Evolutionary conservation across 2,888 invertebrate genomes (phyloP).

Genomic region (Agapostemon virescens): DNA sequence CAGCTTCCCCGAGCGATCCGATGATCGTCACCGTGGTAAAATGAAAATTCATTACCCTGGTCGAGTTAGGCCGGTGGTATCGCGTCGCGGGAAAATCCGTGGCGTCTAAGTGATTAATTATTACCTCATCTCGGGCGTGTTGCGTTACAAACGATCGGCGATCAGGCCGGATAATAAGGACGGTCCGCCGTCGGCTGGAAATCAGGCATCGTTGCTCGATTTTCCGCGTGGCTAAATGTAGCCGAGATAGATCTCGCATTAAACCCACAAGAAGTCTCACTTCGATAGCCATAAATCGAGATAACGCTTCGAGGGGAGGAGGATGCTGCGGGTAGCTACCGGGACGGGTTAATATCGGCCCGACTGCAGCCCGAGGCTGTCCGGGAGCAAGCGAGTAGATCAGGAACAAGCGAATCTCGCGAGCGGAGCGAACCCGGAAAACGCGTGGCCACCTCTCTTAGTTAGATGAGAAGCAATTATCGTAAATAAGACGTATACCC

Average conservation of each 20-base stretch:
- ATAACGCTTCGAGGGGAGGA: slow-evolving; percentile 39
- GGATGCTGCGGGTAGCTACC: slow-evolving; percentile 22
- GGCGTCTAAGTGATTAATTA: slow-evolving; percentile 21
- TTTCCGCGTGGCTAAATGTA: slow-evolving; percentile 45
- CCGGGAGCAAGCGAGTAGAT: neutral
- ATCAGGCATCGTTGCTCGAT: slow-evolving; percentile 32
- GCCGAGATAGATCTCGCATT: slow-evolving; percentile 34
- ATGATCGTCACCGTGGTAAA: neutral
- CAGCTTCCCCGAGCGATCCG: neutral
- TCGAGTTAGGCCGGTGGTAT: neutral
- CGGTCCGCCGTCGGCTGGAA: slow-evolving; percentile 29
- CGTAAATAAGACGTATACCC: slow-evolving; percentile 64
- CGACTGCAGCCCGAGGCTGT: neutral
- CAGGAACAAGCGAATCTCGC: slow-evolving; percentile 21
- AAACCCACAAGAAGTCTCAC: slow-evolving; percentile 53
- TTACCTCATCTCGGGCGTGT: neutral
- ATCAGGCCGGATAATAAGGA: slow-evolving; percentile 30
- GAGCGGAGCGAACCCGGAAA: slow-evolving; percentile 47
- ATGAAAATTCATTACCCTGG: neutral
- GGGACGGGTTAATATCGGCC: slow-evolving; percentile 62
- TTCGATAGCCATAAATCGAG: slow-evolving; percentile 58
- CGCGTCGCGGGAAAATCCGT: neutral
- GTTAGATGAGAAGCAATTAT: slow-evolving; percentile 64
- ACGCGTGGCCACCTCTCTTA: slow-evolving; percentile 51
- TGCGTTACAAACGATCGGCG: slow-evolving; percentile 19